Base-by-base conservation (phyloP, 2,113 vertebrate species). In the Campylomormyrus tamandua region DNA sequence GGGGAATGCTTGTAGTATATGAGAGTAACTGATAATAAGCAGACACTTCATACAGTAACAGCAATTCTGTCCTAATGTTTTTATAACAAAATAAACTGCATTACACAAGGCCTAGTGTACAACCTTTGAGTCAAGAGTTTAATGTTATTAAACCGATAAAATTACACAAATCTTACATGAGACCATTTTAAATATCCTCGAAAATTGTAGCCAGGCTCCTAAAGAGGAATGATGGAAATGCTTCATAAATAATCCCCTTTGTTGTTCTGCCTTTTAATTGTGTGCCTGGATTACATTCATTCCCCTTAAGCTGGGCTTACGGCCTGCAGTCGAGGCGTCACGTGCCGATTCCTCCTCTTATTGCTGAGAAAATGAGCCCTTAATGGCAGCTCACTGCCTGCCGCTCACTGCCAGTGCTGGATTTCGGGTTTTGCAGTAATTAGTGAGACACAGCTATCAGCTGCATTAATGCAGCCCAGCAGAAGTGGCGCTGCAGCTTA, bases 381-480 rank as follows among this genome's bases (percentile, higher is more conserved):
- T 90, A 93, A 93, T 91, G 91, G 92, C 93, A 92, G 93, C 92
- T 92, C 91, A 90, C 92, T 92, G 91, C 90, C 92, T 85, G 9
- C 3, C 5, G 53, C 53, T 56, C 53, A 19, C 53, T 56, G 53
- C 53, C 53, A 56, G 19, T 5, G 19, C 53, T 21, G 53, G 5
- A 7, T 21, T 56, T 21, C 19, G 53, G 53, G 53, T 56, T 56
- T 56, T 56, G 53, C 19, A 1, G 53, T 56, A 21, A 56, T 56
- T 56, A 56, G 53, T 56, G 53, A 21, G 53, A 56, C 1, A 2
- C 53, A 2, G 52, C 52, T 56, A 56, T 56, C 52, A 21, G 52
- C 52, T 56, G 52, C 52, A 6, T 21, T 21, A 56, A 56, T 7
- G 53, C 53, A 7, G 53, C 1, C 53, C 19, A 21, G 53, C 53